Base-by-base conservation (phyloP, 30 jellyfish, hydroid and myxozoan genomes). In the Aurelia aurita complex sp. Pacific region DNA sequence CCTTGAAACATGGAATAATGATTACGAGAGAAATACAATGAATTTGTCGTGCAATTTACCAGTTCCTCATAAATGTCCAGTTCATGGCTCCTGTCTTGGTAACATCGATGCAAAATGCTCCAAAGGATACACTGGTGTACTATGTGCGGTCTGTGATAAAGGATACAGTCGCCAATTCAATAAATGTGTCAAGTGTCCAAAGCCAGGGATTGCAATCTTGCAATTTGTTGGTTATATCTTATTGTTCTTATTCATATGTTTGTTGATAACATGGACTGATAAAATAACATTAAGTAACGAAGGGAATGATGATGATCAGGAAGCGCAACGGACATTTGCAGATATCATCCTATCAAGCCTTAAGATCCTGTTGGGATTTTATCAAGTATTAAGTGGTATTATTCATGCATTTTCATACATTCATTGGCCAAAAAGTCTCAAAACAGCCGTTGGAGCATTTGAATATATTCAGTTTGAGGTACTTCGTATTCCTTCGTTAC, bases 41-140 rank as follows among this genome's bases (percentile, higher is more conserved):
- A 67, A 33, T 9, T 76, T 65, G 52, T 23, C 42, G 5, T 69
- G 89, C 55, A 1, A 19, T 16, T 16, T 76, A 57, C 96, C 96
- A 4, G 4, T 29, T n/a, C 89, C 96, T 2, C 80, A 76, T 12
- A 40, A 15, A 42, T 86, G 96, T 61, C 96, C 85, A n/a, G 29
- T 76, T 14, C 76, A 33, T 10, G 86, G 86, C 33, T 67, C 96
- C 4, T 86, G 96, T 52, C 81, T 76, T 18, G 96, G 96, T 8
- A 89, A 86, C 19, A 51, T 76, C 29, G 61, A 76, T 46, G 80
- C 90, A 3, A 60, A 64, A 0, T 86, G 96, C 74, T 35, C 54
- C 4, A 14, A 33, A 29, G 83, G 80, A 19, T 86, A 86, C 77
- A 86, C 80, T 10, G 96, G 96, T 66, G 46, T 52, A 8, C 80